Conservation (phyloP, 2,113 vertebrate genomes). For the Plectropomus leopardus region DNA sequence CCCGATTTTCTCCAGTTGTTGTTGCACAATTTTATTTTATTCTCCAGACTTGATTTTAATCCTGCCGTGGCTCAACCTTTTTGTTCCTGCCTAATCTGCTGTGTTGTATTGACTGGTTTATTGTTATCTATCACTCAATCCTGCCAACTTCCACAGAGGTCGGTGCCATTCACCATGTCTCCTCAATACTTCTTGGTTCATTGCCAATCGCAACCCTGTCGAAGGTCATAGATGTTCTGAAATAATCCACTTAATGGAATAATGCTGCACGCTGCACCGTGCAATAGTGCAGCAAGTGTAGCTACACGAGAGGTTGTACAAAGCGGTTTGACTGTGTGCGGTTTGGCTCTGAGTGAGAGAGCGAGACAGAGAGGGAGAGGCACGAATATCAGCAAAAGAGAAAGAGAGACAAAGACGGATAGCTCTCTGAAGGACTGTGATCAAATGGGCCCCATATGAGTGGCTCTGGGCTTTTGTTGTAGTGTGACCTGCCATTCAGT, state of each 20-base stretch:
- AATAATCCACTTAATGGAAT: constrained; percentile 76
- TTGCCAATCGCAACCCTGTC: constrained; percentile 55
- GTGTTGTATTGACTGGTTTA: constrained; percentile 44
- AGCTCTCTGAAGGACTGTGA: constrained; percentile 68
- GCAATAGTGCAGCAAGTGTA: constrained; percentile 44
- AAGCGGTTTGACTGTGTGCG: constrained; percentile 55
- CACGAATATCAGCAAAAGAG: constrained; percentile 50
- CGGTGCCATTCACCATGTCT: constrained; percentile 45
- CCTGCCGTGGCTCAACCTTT: constrained; percentile 20
- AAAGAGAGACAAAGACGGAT: constrained; percentile 60
- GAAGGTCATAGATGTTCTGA: constrained; percentile 68
- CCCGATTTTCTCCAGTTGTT: background rate
- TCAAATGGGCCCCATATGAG: constrained; percentile 71
- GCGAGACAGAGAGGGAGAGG: constrained; percentile 43
- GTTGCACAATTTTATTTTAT: constrained; percentile 20
- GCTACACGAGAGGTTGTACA: constrained; percentile 62
- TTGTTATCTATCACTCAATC: constrained; percentile 46
- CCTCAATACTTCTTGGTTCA: constrained; percentile 52
- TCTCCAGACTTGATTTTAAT: constrained; percentile 37
- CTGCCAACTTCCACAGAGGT: constrained; percentile 56
- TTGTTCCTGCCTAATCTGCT: constrained; percentile 12
- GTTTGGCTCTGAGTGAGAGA: constrained; percentile 50
- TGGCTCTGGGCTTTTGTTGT: constrained; percentile 68
- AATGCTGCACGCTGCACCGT: constrained; percentile 44
- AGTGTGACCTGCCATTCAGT: constrained; percentile 75